Evolutionary conservation across 2,888 invertebrate genomes (phyloP).

Genomic region (Dicyrtomina minuta): DNA sequence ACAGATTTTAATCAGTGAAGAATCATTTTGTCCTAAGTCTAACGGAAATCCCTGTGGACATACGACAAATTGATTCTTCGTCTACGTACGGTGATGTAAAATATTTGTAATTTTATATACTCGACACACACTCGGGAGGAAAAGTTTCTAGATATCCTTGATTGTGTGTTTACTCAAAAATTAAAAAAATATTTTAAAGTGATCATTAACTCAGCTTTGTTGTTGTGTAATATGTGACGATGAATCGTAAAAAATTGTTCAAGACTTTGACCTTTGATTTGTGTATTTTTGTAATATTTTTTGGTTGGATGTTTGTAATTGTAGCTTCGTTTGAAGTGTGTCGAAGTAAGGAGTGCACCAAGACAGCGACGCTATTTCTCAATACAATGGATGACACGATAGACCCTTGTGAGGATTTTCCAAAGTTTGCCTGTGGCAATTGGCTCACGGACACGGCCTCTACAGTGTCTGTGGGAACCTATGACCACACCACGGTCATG

Average conservation of each 20-base stretch:
- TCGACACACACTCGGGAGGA: too few species aligned
- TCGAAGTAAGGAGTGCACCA: conserved; percentile 43
- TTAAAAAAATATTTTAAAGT: too few species aligned
- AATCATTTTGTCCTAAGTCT: too few species aligned
- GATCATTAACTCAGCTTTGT: too few species aligned
- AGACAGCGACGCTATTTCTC: conserved; percentile 49
- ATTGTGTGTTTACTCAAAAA: too few species aligned
- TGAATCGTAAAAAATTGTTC: background rate
- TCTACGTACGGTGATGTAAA: too few species aligned
- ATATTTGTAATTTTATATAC: too few species aligned
- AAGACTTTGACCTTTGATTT: background rate
- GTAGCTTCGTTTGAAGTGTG: conserved; percentile 49
- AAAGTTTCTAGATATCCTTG: too few species aligned
- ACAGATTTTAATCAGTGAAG: too few species aligned
- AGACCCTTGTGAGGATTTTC: conserved; percentile 39
- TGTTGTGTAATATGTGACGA: too few species aligned
- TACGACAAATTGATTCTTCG: too few species aligned
- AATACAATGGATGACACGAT: conserved; percentile 49
- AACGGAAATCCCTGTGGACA: too few species aligned
- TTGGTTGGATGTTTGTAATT: background rate
- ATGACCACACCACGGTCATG: conserved; percentile 53
- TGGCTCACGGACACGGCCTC: conserved; percentile 50
- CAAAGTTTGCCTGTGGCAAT: conserved; percentile 48
- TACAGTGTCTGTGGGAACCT: conserved; percentile 44
- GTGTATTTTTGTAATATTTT: background rate